These are phyloP conservation scores for Sarcophaga subvicina DNA, from an alignment of 2,888 invertebrate species.

Conservation along the genomic window DNA sequence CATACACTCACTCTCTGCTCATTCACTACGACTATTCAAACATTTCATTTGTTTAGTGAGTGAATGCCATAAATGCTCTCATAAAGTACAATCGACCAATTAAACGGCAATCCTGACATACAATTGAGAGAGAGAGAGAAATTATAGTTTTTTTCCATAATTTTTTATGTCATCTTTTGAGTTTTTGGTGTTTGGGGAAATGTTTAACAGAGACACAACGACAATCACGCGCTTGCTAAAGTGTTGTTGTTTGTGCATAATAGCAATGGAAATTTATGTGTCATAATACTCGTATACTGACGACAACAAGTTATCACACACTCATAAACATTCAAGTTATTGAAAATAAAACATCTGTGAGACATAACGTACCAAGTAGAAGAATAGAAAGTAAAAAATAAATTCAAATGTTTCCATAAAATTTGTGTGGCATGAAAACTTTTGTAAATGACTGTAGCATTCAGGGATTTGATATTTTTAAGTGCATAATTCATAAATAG, in stretches of 20 bases:
- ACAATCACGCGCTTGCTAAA: not conserved
- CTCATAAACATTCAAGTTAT: not conserved
- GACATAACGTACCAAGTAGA: not conserved
- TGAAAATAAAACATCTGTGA: not conserved
- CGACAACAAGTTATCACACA: not conserved
- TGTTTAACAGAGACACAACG: conserved; percentile 2
- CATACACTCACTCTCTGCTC: not conserved
- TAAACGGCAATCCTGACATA: conserved; percentile 32
- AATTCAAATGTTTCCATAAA: too few species aligned
- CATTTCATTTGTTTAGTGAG: conserved; percentile 9
- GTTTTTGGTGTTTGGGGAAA: conserved; percentile 31
- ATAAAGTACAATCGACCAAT: conserved; percentile 41
- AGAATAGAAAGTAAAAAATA: too few species aligned
- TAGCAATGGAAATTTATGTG: not conserved
- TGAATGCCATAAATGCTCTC: conserved; percentile 3
- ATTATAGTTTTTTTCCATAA: not conserved
- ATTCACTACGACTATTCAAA: not conserved
- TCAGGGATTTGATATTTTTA: not conserved
- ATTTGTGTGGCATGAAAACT: not conserved
- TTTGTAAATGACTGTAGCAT: not conserved
- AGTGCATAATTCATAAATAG: not conserved
- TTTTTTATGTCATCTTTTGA: not conserved
- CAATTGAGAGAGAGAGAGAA: not conserved
- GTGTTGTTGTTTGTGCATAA: conserved; percentile 5
- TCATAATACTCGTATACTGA: not conserved